Conservation (phyloP, 1,140 invertebrate genomes). For the Sycobia sp. region DNA sequence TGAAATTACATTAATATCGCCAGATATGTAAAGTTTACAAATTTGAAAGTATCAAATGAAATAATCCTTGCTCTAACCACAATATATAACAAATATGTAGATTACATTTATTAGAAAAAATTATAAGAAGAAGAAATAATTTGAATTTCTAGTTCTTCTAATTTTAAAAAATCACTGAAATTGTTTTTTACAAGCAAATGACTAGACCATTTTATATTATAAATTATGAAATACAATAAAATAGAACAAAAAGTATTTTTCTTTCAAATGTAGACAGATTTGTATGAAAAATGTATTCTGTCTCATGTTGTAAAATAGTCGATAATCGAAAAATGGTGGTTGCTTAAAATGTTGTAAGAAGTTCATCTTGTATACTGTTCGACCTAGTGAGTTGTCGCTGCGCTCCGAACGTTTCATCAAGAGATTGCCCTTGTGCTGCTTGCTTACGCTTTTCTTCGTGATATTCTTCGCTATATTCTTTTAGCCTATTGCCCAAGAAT, state of each 20-base stretch:
- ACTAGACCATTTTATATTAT: conserved; percentile 15
- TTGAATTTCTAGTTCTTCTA: conserved; percentile 1
- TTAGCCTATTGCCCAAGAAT: conserved; percentile 81
- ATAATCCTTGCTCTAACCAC: not conserved
- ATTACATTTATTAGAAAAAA: too few relatives aligned
- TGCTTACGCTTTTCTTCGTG: conserved; percentile 68
- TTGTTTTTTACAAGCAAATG: not conserved
- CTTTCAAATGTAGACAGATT: too few relatives aligned
- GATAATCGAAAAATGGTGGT: too few relatives aligned
- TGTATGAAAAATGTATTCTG: too few relatives aligned
- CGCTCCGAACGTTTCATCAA: conserved; percentile 59
- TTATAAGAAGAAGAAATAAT: conserved; percentile 7
- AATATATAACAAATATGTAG: conserved; percentile 15
- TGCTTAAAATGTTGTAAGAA: conserved; percentile 66
- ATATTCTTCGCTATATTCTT: conserved; percentile 80
- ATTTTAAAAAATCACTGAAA: not conserved
- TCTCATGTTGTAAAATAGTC: too few relatives aligned
- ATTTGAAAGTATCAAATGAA: not conserved
- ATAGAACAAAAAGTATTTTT: too few relatives aligned
- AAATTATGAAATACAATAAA: conserved; percentile 2
- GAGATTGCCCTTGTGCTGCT: conserved; percentile 66
- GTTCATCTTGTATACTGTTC: conserved; percentile 81
- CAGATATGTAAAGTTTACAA: conserved; percentile 1
- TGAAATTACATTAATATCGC: conserved; percentile 1
- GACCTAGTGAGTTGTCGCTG: conserved; percentile 71